Percentiles rank a stretch among this genome's conserved stretches.
phyloP scores from a whole-genome alignment of 1,140 invertebrate genomes.

The Drosophila lowei region DNA sequence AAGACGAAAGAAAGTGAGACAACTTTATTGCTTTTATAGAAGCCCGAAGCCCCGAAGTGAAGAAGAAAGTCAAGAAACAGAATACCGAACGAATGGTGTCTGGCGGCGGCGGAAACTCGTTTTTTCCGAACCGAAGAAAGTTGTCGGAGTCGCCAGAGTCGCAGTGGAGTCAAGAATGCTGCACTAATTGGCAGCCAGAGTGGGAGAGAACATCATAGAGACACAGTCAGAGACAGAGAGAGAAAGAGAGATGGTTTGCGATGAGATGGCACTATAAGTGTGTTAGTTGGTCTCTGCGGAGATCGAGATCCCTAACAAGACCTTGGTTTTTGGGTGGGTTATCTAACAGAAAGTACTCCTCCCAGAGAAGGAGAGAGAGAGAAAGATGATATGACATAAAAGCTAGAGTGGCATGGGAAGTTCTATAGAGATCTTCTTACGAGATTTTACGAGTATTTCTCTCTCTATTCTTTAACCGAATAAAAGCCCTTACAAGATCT shows the following conservation, averaged over 20 bases:
- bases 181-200: conserved; percentile 19
- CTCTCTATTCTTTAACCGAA: no score
- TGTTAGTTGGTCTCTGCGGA: conserved; percentile 25
- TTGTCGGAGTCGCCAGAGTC: conserved; percentile 10
- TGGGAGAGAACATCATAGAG: no score
- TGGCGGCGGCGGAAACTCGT: conserved; percentile 38
- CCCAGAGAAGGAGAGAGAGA: no score
- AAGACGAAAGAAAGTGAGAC: conserved; percentile 47
- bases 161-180: conserved; percentile 26
- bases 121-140: conserved; percentile 41
- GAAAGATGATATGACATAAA: no score
- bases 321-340: not conserved
- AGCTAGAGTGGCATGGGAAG: no score
- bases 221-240: not conserved
- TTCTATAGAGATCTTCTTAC: no score
- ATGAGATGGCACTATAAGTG: conserved; percentile 9
- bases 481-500: no score
- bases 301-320: not conserved
- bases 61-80: conserved; percentile 57
- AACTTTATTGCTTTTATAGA: conserved; percentile 42
- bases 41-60: conserved; percentile 24
- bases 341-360: no score
- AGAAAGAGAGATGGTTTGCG: not conserved
- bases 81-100: conserved; percentile 31
- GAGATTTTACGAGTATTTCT: no score